Evolutionary conservation across 2,113 vertebrate genomes (phyloP).

Genomic region (Callipepla squamata): DNA sequence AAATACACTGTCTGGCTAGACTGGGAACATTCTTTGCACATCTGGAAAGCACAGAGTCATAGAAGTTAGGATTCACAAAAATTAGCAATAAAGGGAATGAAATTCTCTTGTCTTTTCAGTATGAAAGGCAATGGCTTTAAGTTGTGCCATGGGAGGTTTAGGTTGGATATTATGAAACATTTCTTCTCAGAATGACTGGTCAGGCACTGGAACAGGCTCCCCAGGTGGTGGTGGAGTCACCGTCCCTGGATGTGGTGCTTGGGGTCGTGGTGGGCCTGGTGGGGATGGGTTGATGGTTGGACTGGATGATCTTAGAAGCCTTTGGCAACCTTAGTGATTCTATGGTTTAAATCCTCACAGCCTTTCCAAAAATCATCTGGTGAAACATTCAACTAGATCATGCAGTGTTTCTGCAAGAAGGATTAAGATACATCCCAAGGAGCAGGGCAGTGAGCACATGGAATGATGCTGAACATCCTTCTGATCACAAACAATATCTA

Average conservation of each 20-base stretch:
- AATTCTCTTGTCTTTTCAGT: not conserved
- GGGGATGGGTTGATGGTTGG: too few relatives aligned
- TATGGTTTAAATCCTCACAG: not conserved
- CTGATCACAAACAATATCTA: not conserved
- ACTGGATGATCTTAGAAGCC: too few relatives aligned
- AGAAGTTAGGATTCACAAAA: not conserved
- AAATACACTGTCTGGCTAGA: not conserved
- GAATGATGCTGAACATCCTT: not conserved
- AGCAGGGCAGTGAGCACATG: not conserved
- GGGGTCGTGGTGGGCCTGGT: too few relatives aligned
- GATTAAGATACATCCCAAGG: not conserved
- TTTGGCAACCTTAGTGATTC: too few relatives aligned
- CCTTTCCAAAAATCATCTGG: fast-evolving
- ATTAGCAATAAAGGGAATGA: not conserved
- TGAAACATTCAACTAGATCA: not conserved
- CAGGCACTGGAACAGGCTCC: too few relatives aligned
- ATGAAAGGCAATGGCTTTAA: too few relatives aligned
- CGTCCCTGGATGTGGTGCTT: too few relatives aligned
- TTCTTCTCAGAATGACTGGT: too few relatives aligned
- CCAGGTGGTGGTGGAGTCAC: too few relatives aligned
- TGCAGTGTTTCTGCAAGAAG: not conserved
- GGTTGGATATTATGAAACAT: too few relatives aligned
- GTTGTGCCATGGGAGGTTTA: too few relatives aligned
- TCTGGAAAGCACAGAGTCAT: not conserved
- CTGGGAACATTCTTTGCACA: fast-evolving